Evolutionary conservation across 2,797 vertebrate genomes (phyloP).

Genomic region (Ispidina lecontei): DNA sequence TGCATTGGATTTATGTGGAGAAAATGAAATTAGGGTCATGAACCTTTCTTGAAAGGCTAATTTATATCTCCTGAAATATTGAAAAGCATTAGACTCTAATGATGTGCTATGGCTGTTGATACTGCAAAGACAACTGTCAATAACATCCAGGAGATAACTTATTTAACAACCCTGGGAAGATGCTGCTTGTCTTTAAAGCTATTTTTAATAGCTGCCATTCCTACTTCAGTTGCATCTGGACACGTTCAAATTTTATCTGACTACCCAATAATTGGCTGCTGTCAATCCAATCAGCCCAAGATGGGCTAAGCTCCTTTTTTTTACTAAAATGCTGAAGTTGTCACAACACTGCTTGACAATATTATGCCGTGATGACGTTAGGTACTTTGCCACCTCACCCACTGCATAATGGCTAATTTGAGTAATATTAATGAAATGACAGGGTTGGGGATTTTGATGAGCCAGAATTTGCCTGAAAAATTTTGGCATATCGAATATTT

Average conservation of each 20-base stretch:
- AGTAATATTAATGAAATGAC: conserved; percentile 41
- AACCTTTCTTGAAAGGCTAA: conserved; percentile 53
- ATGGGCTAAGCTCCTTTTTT: conserved; percentile 40
- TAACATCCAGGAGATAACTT: conserved; percentile 33
- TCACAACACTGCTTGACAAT: conserved; percentile 53
- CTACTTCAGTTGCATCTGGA: conserved; percentile 49
- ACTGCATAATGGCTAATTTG: conserved; percentile 39
- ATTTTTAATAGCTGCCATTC: conserved; percentile 39
- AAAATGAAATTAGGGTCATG: conserved; percentile 56
- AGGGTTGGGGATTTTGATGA: conserved; percentile 31
- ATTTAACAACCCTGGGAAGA: conserved; percentile 37
- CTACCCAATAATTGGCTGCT: conserved; percentile 60
- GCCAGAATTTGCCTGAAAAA: conserved; percentile 22
- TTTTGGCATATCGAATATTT: conserved; percentile 21
- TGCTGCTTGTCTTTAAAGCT: conserved; percentile 45
- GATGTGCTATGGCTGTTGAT: conserved; percentile 40
- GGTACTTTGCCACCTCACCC: conserved; percentile 59
- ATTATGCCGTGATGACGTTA: conserved; percentile 63
- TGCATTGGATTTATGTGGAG: conserved; percentile 63
- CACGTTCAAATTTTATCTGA: conserved; percentile 47
- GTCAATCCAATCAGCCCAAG: conserved; percentile 52
- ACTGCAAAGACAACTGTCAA: conserved; percentile 43
- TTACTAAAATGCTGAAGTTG: conserved; percentile 45
- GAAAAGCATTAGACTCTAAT: conserved; percentile 12
- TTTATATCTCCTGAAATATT: conserved; percentile 53